Evolutionary conservation across 2,888 invertebrate genomes (phyloP), one percentile per base, ranked within the genome.

Genomic region (Agapostemon virescens): DNA sequence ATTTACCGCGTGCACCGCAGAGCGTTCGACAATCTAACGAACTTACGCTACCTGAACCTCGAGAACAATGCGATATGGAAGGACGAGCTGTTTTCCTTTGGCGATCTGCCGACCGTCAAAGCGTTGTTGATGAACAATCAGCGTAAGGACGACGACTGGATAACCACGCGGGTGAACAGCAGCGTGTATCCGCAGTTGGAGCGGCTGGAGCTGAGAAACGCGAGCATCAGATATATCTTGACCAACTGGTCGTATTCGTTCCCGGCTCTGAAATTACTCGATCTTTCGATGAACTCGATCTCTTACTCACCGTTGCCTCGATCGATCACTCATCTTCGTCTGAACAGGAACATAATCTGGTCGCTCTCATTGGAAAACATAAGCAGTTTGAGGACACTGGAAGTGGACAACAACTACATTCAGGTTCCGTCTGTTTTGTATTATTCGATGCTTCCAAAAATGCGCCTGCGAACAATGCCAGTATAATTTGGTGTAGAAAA

Each of bases 151-250:
- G n/a, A n/a, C 36, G 36, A 38, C 36, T 5, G 36, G 3, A 7
- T 3, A 7, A 38, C 36, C 36, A 38, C 36, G 36, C 5, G 5
- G 7, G 36, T 7, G 36, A 38, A n/a, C n/a, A n/a, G n/a, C 36
- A 38, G 7, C 36, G 36, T 5, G 1, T 76, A 63, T 70, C 75
- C 80, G 20, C 9, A 42, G 7, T 66, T 80, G 4, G 7, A 13
- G 23, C 40, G 63, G 33, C 63, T 82, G 9, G 17, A 69, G 38
- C 40, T 76, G 23, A n/a, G 1, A 0, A 0, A 40, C 13, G n/a
- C 0, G 20, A 0, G 2, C 0, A 20, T 30, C 0, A 0, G 0
- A 0, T 0, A 0, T 0, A 23, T 64, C 6, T 0, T 0, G 0
- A 20, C 0, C 17, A 0, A 0, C 0, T 0, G 0, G 1, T 0